A percentile compares a stretch with the other conserved stretches of the same genome.
Conservation (phyloP, 2,888 invertebrate species). For the Nomada fucata region DNA sequence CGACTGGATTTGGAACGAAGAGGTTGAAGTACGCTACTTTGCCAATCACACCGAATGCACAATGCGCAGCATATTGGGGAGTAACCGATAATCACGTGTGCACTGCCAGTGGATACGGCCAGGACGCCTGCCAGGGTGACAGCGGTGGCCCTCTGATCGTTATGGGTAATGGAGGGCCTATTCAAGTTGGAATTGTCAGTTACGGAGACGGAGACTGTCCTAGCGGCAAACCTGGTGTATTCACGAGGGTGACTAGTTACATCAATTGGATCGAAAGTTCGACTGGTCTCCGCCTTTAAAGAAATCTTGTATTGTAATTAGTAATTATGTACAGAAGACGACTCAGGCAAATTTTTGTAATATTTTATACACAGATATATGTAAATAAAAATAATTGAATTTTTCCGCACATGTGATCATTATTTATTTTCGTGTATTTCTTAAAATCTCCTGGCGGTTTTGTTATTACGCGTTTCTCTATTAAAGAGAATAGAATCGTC, state of each 20-base stretch:
- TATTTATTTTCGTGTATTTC: neutral
- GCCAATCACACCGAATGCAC: slow-evolving; percentile 57
- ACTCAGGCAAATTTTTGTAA: neutral
- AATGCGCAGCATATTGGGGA: slow-evolving; percentile 62
- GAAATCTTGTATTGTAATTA: neutral
- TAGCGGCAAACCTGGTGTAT: slow-evolving; percentile 66
- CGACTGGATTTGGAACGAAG: neutral
- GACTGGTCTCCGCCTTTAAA: slow-evolving; percentile 3
- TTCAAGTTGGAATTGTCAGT: slow-evolving; percentile 75
- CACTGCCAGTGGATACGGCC: slow-evolving; percentile 53
- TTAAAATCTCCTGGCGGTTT: neutral
- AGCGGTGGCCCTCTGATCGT: slow-evolving; percentile 73
- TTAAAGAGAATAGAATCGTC: too few species aligned
- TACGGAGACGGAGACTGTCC: slow-evolving; percentile 71
- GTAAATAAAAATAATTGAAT: slow-evolving; percentile 8
- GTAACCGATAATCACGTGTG: slow-evolving; percentile 62
- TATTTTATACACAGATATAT: neutral
- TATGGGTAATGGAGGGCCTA: slow-evolving; percentile 4
- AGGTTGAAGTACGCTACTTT: slow-evolving; percentile 63
- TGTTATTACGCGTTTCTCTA: neutral
- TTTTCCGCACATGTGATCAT: neutral
- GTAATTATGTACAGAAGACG: neutral
- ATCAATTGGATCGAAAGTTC: slow-evolving; percentile 64
- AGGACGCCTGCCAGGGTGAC: slow-evolving; percentile 73
- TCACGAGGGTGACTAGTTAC: slow-evolving; percentile 61